Percentiles rank a stretch among this genome's conserved stretches.
phyloP scores from a whole-genome alignment of 1,140 invertebrate genomes.

The Leptonema lineaticorne region DNA sequence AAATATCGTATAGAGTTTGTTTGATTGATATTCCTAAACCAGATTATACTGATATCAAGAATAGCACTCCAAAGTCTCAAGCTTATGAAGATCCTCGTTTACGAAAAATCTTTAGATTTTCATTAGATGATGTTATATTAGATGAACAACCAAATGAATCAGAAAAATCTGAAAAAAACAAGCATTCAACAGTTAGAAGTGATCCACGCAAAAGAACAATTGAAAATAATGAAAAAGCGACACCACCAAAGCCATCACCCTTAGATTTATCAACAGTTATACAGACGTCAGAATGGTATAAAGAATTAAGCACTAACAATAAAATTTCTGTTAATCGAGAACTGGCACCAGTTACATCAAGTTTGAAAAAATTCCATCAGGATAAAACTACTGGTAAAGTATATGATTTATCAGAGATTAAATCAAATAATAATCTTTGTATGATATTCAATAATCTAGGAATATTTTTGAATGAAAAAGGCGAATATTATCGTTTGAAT shows the following conservation, averaged over 20 bases:
- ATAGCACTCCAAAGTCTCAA: slow-evolving; percentile 68
- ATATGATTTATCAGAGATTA: slow-evolving; percentile 56
- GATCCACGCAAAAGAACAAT: slow-evolving; percentile 61
- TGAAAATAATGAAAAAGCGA: slow-evolving; percentile 45
- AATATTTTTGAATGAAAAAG: slow-evolving; percentile 56
- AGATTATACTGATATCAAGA: slow-evolving; percentile 71
- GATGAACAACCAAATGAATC: slow-evolving; percentile 55
- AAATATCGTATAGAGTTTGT: slow-evolving; percentile 67
- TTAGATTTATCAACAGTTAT: slow-evolving; percentile 60
- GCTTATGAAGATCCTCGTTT: slow-evolving; percentile 70
- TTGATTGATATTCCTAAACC: slow-evolving; percentile 70
- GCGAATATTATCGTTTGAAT: slow-evolving; percentile 57
- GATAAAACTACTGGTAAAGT: slow-evolving; percentile 55
- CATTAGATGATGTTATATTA: slow-evolving; percentile 58
- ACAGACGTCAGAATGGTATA: slow-evolving; percentile 66
- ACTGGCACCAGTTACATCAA: slow-evolving; percentile 60
- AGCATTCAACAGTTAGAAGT: slow-evolving; percentile 44
- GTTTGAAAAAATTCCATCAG: slow-evolving; percentile 60
- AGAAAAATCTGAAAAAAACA: slow-evolving; percentile 50
- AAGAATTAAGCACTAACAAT: slow-evolving; percentile 64
- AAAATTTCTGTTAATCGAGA: slow-evolving; percentile 69
- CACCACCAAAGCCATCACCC: slow-evolving; percentile 48
- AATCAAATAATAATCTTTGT: slow-evolving; percentile 55
- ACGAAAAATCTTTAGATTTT: slow-evolving; percentile 70
- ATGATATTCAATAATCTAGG: slow-evolving; percentile 60